Evolutionary conservation across 2,797 vertebrate genomes (phyloP).

Genomic region (Trachurus trachurus): DNA sequence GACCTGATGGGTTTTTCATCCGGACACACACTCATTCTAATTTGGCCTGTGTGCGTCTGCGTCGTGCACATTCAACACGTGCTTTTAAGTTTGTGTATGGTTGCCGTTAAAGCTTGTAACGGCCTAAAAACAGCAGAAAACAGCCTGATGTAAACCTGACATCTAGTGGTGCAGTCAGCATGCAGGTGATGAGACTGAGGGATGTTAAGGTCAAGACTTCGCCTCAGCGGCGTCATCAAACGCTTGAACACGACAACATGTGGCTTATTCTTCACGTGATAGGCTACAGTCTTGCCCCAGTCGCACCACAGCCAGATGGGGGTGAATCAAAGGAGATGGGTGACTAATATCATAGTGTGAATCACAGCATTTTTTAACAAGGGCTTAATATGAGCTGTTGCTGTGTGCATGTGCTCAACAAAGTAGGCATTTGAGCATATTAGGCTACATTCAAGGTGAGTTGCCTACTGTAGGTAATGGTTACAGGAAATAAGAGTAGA

Average conservation of each 20-base stretch:
- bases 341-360: slow-evolving; percentile 78
- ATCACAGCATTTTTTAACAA: slow-evolving; percentile 67
- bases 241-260: slow-evolving; percentile 33
- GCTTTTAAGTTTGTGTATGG: slow-evolving; percentile 48
- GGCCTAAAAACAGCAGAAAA: slow-evolving; percentile 60
- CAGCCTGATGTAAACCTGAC: slow-evolving; percentile 52
- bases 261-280: slow-evolving; percentile 67
- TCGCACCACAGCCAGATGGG: slow-evolving; percentile 71
- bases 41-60: slow-evolving; percentile 28
- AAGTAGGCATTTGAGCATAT: not conserved
- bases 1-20: slow-evolving; percentile 66
- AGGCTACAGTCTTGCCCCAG: slow-evolving; percentile 52
- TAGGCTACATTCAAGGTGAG: not conserved
- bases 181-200: slow-evolving; percentile 40
- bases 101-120: slow-evolving; percentile 55
- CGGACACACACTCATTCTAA: slow-evolving; percentile 32
- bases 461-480: not conserved
- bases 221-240: slow-evolving; percentile 41
- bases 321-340: slow-evolving; percentile 76
- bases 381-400: slow-evolving; percentile 8
- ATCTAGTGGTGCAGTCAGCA: slow-evolving; percentile 11
- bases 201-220: slow-evolving; percentile 53
- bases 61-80: slow-evolving; percentile 35
- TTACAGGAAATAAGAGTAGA: not conserved
- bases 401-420: slow-evolving; percentile 25